Base-by-base conservation (phyloP, 2,113 vertebrate species). In the Ariopsis seemanni region DNA sequence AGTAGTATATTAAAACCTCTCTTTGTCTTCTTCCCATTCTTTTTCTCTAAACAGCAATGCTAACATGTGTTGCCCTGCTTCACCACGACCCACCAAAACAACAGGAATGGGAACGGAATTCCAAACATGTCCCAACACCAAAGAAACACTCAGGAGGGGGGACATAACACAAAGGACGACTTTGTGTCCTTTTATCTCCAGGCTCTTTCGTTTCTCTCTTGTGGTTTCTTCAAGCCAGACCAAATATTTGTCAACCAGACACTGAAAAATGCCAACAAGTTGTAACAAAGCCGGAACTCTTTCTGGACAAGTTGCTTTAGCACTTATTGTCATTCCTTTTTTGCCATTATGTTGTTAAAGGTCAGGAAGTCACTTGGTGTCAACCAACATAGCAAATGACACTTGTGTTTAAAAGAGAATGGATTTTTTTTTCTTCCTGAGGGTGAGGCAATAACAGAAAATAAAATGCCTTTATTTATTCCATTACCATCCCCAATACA, bases 241-340 rank as follows among this genome's bases (percentile, higher is more conserved):
- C 88, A 91, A 91, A 91, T 90, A 90, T 91, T 90, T 91, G 89
- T 90, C 85, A 85, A 89, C 27, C 75, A 82, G 87, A 79, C 85
- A 10, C 14, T 11, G 63, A 63, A 85, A 88, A 90, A 72, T 48
- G 57, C 72, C 34, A 82, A 62, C 83, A 85, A 81, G 85, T n/a
- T 14, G 0, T 18, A 72, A 87, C 65, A 55, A 83, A 63, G 81
- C 62, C 9, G 48, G 20, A 27, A 62, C 14, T 62, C 53, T 55
- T 27, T 78, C 79, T 48, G 53, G 74, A 82, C 65, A 82, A 62
- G 85, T 85, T 78, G 74, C 84, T 84, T 78, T 58, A 53, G 82
- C 14, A 22, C 63, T 52, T 67, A 67, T 55, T 50, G 17, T 58
- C 20, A 25, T n/a, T 69, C 25, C 52, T 58, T 60, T 42, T 71